Evolutionary conservation across 2,888 invertebrate species (phyloP), one percentile per base, ranked within the genome.

Genomic region (Molorchus minor): DNA sequence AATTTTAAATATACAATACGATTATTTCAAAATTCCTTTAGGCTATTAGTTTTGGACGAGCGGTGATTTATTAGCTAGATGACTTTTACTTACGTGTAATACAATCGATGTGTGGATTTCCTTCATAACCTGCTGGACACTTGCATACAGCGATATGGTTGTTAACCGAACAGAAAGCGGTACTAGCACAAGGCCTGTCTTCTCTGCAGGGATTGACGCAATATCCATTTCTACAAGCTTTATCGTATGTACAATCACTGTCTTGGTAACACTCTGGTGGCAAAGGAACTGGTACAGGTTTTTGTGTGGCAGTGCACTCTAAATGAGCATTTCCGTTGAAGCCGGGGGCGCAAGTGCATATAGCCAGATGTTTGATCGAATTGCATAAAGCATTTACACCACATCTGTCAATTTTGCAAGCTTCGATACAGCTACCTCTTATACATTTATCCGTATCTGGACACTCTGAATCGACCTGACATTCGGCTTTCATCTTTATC

Each of bases 341-440:
- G 16, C 89, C 92, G 8, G 86, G 82, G 12, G 93, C 88, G 77
- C 95, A 95, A 10, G 85, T 84, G 75, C 95, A 95, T 43, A 88
- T 84, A 0, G 91, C 90, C 65, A 87, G 86, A 75, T 95, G 94
- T 68, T 88, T 87, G 16, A 84, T 77, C 0, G 93, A 89, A 74
- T 85, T 87, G 75, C 94, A 95, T 61, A 91, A 85, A 1, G 95
- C 93, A 73, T 94, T 94, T 45, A 90, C 83, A 57, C 94, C 95
- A 72, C 94, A 95, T 19, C 85, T 84, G 67, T 91, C 89, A 1
- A 90, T 83, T 62, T 85, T 85, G 72, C 95, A 95, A 3, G 93
- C 93, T 56, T 91, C 89, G 3, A 91, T 82, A 76, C 94, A 95
- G 54, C 82, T 85, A 68, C 92, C 92, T 46, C 87, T 85, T 25